Evolutionary conservation across 2,797 vertebrate species (phyloP).

Genomic region (Tenualosa ilisha): DNA sequence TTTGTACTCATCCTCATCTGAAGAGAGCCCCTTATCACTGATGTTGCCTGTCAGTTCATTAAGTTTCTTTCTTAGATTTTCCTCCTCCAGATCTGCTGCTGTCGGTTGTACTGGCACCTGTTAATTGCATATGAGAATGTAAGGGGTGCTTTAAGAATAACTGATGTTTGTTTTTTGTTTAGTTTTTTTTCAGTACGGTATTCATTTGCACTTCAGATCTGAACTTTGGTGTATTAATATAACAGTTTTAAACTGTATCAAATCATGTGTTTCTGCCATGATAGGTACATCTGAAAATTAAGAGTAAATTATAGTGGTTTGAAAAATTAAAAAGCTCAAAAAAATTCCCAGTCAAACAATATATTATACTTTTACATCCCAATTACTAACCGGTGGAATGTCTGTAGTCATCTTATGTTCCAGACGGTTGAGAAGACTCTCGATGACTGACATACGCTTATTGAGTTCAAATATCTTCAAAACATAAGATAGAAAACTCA

Average conservation of each 20-base stretch:
- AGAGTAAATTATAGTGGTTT: background rate
- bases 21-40: slow-evolving; percentile 80
- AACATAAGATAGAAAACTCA: background rate
- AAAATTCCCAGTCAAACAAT: background rate
- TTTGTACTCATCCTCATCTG: slow-evolving; percentile 74
- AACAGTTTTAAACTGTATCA: background rate
- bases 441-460: slow-evolving; percentile 73
- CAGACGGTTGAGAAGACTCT: slow-evolving; percentile 73
- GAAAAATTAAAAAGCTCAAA: background rate
- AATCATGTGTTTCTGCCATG: background rate
- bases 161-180: background rate
- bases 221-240: background rate
- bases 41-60: slow-evolving; percentile 80
- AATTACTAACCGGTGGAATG: slow-evolving; percentile 51
- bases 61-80: slow-evolving; percentile 80
- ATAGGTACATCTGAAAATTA: background rate
- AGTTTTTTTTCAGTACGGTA: background rate
- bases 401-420: slow-evolving; percentile 71
- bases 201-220: background rate
- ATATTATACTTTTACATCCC: slow-evolving; percentile 56
- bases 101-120: slow-evolving; percentile 17
- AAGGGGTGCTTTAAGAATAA: background rate
- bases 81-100: slow-evolving; percentile 74
- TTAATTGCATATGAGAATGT: background rate
- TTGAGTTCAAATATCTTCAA: slow-evolving; percentile 77